phyloP scores from a whole-genome alignment of 2,113 vertebrate genomes.

The Amphilophus citrinellus region DNA sequence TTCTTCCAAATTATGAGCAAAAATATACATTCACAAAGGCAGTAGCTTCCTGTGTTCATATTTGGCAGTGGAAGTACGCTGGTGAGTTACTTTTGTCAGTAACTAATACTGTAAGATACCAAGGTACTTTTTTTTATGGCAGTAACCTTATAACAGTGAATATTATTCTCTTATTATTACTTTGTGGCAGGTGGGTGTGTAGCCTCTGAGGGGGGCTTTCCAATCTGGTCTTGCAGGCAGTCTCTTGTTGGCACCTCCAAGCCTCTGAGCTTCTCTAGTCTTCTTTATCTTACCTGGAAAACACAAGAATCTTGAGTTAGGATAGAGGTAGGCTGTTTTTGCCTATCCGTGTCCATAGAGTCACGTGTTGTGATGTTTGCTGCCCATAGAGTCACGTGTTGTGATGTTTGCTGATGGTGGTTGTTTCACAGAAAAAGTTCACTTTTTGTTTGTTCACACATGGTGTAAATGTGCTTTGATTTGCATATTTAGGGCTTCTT shows the following conservation, averaged over 20 bases:
- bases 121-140: background rate
- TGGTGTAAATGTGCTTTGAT: background rate
- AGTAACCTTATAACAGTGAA: background rate
- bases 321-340: background rate
- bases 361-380: background rate
- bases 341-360: background rate
- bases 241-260: conserved; percentile 54
- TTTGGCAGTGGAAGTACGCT: background rate
- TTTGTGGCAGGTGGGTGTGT: conserved; percentile 39
- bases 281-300: conserved; percentile 63
- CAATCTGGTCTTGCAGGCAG: conserved; percentile 62
- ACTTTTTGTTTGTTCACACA: background rate
- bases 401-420: background rate
- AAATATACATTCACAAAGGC: too few relatives aligned
- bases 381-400: background rate
- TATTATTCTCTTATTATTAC: conserved; percentile 33
- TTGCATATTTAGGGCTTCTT: too few relatives aligned
- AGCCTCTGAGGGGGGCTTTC: conserved; percentile 69
- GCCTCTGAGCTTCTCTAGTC: conserved; percentile 56
- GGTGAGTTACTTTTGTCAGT: background rate
- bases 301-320: background rate
- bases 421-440: background rate
- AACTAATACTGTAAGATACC: background rate
- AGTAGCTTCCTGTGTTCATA: background rate
- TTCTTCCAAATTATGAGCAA: too few relatives aligned